Evolutionary conservation across 1,140 invertebrate species (phyloP), one percentile per base, ranked within the genome.

Genomic region (Vanessa atalanta): DNA sequence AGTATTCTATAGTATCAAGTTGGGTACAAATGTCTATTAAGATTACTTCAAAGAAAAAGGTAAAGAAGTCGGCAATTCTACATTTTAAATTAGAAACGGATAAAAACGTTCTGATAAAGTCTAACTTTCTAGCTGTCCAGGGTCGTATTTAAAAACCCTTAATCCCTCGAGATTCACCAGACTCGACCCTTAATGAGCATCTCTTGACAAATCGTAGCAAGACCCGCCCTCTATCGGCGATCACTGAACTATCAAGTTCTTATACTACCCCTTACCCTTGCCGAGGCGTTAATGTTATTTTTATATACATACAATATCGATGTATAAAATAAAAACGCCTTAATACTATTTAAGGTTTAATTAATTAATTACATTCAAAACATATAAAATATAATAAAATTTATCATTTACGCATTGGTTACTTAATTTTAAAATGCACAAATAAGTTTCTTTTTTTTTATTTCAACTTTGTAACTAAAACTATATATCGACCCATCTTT

Each of bases 151-250:
- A 82, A 84, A 76, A 80, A 75, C 77, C 79, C 78, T 80, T 88
- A 88, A 88, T 90, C 87, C 83, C 86, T n/a, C 9, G 83, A 84
- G 87, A 88, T 83, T 83, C 76, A 73, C 77, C 83, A 83, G 81
- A 84, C 79, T 84, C 81, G 81, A 82, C 84, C 86, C 85, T 88
- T 83, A 91, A 91, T 89, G 87, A 88, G 84, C 70, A 77, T 84
- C 79, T 77, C 70, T 84, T 91, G 83, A 91, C 84, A 90, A 90
- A 91, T 88, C 78, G 82, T 75, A 67, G 67, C 72, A 73, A 69
- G 78, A 61, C 73, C 82, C 87, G 85, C 86, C 87, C 86, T 83
- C 86, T 89, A 85, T 86, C 82, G 85, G 78, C 79, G 86, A 88
- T 89, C 85, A 88, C 76, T 69, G 77, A 83, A 87, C 86, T 86